Base-by-base conservation (phyloP, 2,113 vertebrate genomes). In the Oreamnos americanus region DNA sequence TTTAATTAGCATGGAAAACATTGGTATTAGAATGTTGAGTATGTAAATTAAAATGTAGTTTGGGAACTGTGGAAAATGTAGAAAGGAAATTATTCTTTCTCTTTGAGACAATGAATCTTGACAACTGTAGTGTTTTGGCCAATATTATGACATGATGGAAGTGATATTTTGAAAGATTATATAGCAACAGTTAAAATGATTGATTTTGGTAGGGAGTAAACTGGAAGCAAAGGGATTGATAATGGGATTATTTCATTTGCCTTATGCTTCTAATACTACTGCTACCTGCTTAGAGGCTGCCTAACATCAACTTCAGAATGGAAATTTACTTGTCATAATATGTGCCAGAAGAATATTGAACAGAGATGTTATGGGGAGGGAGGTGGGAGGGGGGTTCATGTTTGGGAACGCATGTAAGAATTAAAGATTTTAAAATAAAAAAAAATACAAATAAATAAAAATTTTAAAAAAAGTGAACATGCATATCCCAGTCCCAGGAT, bases 251-350 rank as follows among this genome's bases (percentile, higher is more conserved):
- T 53, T 95, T 8, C 3, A 45, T 90, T 92, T 95, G 87, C 43
- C 8, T 94, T 92, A 60, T 64, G 36, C 79, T 90, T 1, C 36
- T 81, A 57, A 84, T n/a, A 83, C 33, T 64, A n/a, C 33, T 53
- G 23, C 17, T 96, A 8, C 2, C 25, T 94, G 74, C 49, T 90
- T 53, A 74, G 28, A 90, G 76, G 51, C 51, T 96, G 33, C 36
- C 81, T 92, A 92, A 84, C 86, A 92, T 90, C 93, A 92, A 49
- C 39, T 92, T 95, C 49, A 45, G 71, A 87, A 95, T 57, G 58
- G 64, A 95, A 96, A 96, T 92, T 71, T 87, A 87, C 74, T 92
- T 92, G 74, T 97, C 88, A 92, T 58, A 87, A 45, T 28, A 26
- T 58, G n/a, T 57, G n/a, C 36, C 74, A 67, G 45, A 43, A 62